Percentiles rank a stretch among this genome's conserved stretches.
phyloP scores from a whole-genome alignment of 2,113 vertebrate species.

The Patagioenas fasciata region DNA sequence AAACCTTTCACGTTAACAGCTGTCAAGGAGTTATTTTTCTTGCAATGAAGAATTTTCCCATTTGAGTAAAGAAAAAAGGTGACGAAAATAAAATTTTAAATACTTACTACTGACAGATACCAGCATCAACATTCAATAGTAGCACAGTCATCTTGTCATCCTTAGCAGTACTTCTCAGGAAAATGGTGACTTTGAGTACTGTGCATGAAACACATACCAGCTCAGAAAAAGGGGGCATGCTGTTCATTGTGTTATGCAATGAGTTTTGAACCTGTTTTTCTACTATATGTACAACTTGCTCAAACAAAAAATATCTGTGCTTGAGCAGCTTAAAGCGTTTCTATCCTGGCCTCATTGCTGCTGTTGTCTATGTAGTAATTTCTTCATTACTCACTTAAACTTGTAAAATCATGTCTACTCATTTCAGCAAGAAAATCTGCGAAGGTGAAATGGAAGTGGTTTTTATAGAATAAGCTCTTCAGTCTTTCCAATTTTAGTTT shows the following conservation, averaged over 20 bases:
- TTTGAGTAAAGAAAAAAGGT: background rate
- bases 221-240: background rate
- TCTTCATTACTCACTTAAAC: background rate
- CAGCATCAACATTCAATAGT: background rate
- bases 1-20: background rate
- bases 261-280: background rate
- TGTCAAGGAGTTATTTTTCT: background rate
- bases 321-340: background rate
- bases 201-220: background rate
- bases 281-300: background rate
- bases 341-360: background rate
- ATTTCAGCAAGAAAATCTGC: background rate
- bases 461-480: background rate
- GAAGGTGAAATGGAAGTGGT: rapidly evolving
- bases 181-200: background rate
- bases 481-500: background rate
- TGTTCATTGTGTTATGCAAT: background rate
- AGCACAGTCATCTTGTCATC: background rate
- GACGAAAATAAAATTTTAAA: background rate
- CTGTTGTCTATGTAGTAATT: background rate
- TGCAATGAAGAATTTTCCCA: background rate
- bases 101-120: background rate
- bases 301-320: background rate
- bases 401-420: background rate
- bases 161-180: background rate